phyloP scores from a whole-genome alignment of 2,113 vertebrate species.

The Grammatotria lemairii region DNA sequence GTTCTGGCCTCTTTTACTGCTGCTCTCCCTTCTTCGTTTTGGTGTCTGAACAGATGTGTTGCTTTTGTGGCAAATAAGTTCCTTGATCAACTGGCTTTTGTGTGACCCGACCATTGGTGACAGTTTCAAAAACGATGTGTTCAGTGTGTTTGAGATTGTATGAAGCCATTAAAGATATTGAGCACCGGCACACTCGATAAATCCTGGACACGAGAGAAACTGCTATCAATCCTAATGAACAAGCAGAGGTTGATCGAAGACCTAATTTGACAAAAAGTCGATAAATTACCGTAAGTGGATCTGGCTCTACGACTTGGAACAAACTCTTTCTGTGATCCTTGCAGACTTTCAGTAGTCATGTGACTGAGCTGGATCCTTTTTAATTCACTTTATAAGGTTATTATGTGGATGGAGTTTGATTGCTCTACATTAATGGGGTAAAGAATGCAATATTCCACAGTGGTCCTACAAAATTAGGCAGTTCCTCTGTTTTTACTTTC shows the following conservation, averaged over 20 bases:
- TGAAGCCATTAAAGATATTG: background rate
- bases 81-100: conserved; percentile 16
- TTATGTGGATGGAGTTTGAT: background rate
- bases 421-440: fast-evolving
- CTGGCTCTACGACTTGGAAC: conserved; percentile 19
- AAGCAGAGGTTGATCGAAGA: conserved; percentile 35
- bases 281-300: conserved; percentile 6
- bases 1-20: conserved; percentile 28
- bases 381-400: background rate
- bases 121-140: background rate
- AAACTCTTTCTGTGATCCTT: conserved; percentile 21
- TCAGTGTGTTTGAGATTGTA: background rate
- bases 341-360: background rate
- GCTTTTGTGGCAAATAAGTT: conserved; percentile 31
- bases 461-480: background rate
- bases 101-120: background rate
- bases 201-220: conserved; percentile 15
- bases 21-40: background rate
- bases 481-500: background rate
- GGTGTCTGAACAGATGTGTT: conserved; percentile 10
- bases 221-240: background rate
- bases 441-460: background rate
- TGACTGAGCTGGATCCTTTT: background rate
- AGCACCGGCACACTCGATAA: background rate
- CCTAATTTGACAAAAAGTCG: conserved; percentile 38